Base-by-base conservation (phyloP, 2,113 vertebrate species). In the Nettapus auritus region DNA sequence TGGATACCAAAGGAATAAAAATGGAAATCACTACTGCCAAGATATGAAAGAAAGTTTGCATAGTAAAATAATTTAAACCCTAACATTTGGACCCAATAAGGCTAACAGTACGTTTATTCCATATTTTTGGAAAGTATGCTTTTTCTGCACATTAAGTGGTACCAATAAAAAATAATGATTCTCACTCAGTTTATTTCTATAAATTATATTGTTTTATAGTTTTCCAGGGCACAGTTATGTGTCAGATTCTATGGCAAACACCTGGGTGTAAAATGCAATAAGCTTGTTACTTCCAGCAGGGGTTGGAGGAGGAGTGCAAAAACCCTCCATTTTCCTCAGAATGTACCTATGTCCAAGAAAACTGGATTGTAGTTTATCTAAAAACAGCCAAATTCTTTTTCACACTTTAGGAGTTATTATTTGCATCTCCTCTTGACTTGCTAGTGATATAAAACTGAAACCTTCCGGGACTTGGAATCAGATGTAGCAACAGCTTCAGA, bases 81-180 rank as follows among this genome's bases (percentile, higher is more conserved):
- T 97, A 98, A 98, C 98, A 98, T 98, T 98, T 98, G 98, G 98
- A 98, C 98, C 97, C 97, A 98, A 98, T 98, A 98, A 98, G 97
- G 96, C 97, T 97, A 98, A 98, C 90, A 97, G 96, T 98, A 98
- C 90, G 73, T 96, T 98, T 98, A 98, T 98, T 97, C 98, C 98
- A 98, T 98, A 98, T 98, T 98, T 98, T 98, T 98, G 97, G 97
- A 98, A 98, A 98, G 98, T 97, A 94, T 97, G 97, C 97, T 97
- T 98, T 98, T 98, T 98, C 97, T 98, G 96, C 97, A 97, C 98
- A 98, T 98, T 98, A 98, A 98, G 98, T 98, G 98, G 98, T 98
- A 97, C 98, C 98, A 98, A 98, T 98, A 98, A 98, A 98, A 98
- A 98, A 98, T 98, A 98, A 98, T 98, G 98, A 98, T 98, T 98